Evolutionary conservation across 1,140 invertebrate genomes (phyloP).

Genomic region (Vollenhovia emeryi): DNA sequence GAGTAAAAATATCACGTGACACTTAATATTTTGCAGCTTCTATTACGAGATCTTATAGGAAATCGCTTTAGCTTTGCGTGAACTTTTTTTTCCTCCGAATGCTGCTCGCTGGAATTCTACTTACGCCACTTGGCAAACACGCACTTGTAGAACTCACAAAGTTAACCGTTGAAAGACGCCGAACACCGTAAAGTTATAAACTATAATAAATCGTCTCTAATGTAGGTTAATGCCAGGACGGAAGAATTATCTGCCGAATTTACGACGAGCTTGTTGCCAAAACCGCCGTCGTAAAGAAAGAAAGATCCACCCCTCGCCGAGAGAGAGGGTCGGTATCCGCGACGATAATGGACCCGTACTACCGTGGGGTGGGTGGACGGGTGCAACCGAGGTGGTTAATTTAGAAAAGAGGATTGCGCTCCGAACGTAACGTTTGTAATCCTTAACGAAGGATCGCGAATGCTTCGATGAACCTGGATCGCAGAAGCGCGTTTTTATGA

Average conservation of each 20-base stretch:
- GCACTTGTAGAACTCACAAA: slow-evolving; percentile 25
- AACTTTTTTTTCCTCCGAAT: background rate
- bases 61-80: background rate
- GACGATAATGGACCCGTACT: slow-evolving; percentile 69
- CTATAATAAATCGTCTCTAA: slow-evolving; percentile 70
- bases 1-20: too few relatives aligned
- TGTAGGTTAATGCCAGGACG: slow-evolving; percentile 67
- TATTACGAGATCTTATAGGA: background rate
- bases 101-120: slow-evolving; percentile 4
- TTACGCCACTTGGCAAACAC: slow-evolving; percentile 55
- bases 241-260: slow-evolving; percentile 74
- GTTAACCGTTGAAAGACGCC: slow-evolving; percentile 26
- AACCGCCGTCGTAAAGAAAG: slow-evolving; percentile 67
- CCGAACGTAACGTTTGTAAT: slow-evolving; percentile 70
- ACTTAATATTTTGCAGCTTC: slow-evolving; percentile 13
- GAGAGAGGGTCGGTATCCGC: slow-evolving; percentile 23
- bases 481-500: background rate
- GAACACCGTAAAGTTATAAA: slow-evolving; percentile 64
- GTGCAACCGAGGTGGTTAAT: slow-evolving; percentile 69
- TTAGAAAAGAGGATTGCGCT: slow-evolving; percentile 73
- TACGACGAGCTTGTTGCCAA: slow-evolving; percentile 74
- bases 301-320: slow-evolving; percentile 1
- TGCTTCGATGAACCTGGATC: background rate
- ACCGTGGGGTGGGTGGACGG: slow-evolving; percentile 3
- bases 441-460: slow-evolving; percentile 60